Base-by-base conservation (phyloP, 2,113 vertebrate genomes). In the Pipra filicauda region DNA sequence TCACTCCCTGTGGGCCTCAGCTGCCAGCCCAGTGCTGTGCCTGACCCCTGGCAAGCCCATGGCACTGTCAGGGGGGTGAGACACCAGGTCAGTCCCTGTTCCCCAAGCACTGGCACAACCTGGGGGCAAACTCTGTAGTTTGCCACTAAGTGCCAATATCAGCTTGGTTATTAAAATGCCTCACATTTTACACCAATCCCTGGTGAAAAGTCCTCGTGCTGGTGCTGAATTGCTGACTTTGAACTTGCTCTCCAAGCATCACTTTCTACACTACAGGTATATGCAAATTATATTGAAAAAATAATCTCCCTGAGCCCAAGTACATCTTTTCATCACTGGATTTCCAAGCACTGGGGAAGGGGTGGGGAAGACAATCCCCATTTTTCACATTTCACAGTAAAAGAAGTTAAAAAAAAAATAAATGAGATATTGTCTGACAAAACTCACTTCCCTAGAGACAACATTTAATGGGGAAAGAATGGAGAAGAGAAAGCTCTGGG, bases 31-130 rank as follows among this genome's bases (percentile, higher is more conserved):
- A 22, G 67, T 9, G 8, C 76, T 10, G 76, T 58, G 67, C 75
- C 79, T 78, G 70, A 11, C 16, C 35, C 37, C 14, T 4, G 15
- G n/a, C 1, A 30, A 28, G 72, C 77, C 77, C 3, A 0, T 0
- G 22, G 43, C 75, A 73, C 4, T 0, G 9, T 5, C 27, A 21
- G 37, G 9, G 19, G 5, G 11, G 44, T 0, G 13, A 18, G 27
- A 33, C 11, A 48, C 11, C 54, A 12, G 4, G 5, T 14, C 22
- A 20, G 2, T 1, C 66, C 27, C 1, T 1, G 6, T 16, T 19
- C 30, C 41, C 57, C 1, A 0, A 22, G 71, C 41, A 21, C 31
- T 1, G 13, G 3, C 0, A 22, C 37, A 48, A 31, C 11, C 11
- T 3, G 12, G 16, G 41, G 22, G 26, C 69, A 55, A 44, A 55